A percentile compares a stretch with the other conserved stretches of the same genome.
phyloP scores from a whole-genome alignment of 2,888 invertebrate genomes.

The Galerucella pusilla region DNA sequence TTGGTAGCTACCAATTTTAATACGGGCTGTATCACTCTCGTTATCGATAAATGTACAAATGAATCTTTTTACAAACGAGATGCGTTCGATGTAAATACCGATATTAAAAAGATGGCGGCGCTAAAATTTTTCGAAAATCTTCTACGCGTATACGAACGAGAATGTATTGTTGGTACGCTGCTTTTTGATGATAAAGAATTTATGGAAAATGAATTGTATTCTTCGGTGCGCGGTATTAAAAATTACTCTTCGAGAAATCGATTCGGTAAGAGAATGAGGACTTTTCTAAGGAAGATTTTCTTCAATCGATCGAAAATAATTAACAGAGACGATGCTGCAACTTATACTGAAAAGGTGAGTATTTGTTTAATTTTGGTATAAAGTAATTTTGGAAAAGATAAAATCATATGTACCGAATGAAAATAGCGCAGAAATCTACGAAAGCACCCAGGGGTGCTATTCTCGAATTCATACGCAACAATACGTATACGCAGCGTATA shows the following conservation, averaged over 20 bases:
- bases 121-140: conserved; percentile 46
- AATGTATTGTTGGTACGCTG: conserved; percentile 39
- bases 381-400: too few relatives aligned
- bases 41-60: not conserved
- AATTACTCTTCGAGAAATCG: conserved; percentile 14
- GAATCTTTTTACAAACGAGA: not conserved
- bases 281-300: conserved; percentile 16
- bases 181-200: conserved; percentile 45
- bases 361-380: not conserved
- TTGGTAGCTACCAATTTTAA: conserved; percentile 29
- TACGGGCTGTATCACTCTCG: conserved; percentile 26
- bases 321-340: too few relatives aligned
- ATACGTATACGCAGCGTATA: too few relatives aligned
- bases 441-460: too few relatives aligned
- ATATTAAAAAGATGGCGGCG: conserved; percentile 32
- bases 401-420: too few relatives aligned
- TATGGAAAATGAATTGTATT: conserved; percentile 38
- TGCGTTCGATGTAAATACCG: not conserved
- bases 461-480: too few relatives aligned
- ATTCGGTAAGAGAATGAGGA: conserved; percentile 19
- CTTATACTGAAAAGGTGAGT: conserved; percentile 3
- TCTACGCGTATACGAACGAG: conserved; percentile 47
- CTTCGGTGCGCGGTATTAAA: not conserved
- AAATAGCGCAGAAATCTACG: too few relatives aligned
- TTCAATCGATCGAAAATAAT: not conserved